phyloP scores from a whole-genome alignment of 2,888 invertebrate species.

The Ypsolopha sequella region DNA sequence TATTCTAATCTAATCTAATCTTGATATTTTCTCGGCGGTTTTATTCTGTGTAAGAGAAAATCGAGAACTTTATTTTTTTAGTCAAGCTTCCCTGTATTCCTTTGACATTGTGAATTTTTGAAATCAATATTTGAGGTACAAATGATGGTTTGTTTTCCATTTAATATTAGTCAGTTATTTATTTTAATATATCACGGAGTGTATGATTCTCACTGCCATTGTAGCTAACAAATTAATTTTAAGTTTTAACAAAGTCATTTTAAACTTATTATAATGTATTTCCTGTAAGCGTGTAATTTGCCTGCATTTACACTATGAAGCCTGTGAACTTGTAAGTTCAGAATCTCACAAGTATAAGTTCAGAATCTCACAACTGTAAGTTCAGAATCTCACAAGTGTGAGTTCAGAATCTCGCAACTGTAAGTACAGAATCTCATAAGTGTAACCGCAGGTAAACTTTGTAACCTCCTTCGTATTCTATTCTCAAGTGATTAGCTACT shows the following conservation, averaged over 20 bases:
- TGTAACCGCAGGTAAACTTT: neutral
- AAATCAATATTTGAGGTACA: no score
- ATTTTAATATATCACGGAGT: neutral
- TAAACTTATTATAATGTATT: constrained; percentile 27
- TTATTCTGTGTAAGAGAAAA: no score
- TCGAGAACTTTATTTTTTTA: no score
- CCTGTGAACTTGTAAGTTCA: no score
- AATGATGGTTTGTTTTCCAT: no score
- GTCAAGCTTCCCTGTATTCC: no score
- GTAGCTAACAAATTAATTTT: constrained; percentile 5
- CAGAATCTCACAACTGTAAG: neutral
- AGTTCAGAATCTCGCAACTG: neutral
- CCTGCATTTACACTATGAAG: constrained; percentile 20
- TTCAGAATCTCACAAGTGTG: neutral
- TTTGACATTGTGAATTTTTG: no score
- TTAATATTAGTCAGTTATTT: neutral
- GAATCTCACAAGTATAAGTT: neutral
- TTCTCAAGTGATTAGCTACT: constrained; percentile 1
- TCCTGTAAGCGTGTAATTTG: constrained; percentile 34
- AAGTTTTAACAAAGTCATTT: constrained; percentile 15
- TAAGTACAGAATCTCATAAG: neutral
- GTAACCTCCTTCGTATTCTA: neutral
- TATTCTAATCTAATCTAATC: neutral
- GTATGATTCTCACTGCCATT: constrained; percentile 25
- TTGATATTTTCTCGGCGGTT: neutral